phyloP scores from a whole-genome alignment of 92 coral and sea anemone species.

The Isaurus tuberculatus region DNA sequence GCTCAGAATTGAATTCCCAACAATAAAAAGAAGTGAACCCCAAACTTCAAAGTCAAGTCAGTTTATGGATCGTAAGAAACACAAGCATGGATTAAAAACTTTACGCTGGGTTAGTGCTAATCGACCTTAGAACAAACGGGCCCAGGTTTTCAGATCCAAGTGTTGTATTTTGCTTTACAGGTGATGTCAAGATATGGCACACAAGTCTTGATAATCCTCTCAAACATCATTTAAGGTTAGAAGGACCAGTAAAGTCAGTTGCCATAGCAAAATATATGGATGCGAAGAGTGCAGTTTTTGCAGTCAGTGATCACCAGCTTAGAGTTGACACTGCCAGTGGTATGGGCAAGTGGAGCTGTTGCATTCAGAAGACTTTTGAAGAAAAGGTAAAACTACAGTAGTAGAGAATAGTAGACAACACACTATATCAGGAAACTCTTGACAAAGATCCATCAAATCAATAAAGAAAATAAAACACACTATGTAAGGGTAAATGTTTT shows the following conservation, averaged over 20 bases:
- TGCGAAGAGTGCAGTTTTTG: conserved; percentile 61
- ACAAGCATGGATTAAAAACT: too few relatives aligned
- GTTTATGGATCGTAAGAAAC: too few relatives aligned
- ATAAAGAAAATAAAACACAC: too few relatives aligned
- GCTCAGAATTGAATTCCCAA: too few relatives aligned
- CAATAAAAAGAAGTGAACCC: too few relatives aligned
- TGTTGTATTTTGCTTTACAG: conserved; percentile 35
- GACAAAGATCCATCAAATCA: too few relatives aligned
- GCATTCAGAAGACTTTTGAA: conserved; percentile 70
- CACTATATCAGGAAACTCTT: too few relatives aligned
- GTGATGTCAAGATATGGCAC: conserved; percentile 82
- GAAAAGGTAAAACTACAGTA: conserved; percentile 60
- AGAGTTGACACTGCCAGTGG: conserved; percentile 72
- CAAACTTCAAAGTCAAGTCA: too few relatives aligned
- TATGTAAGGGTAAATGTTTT: too few relatives aligned
- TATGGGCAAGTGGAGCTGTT: conserved; percentile 83
- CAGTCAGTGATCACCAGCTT: conserved; percentile 67
- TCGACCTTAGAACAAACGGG: too few relatives aligned
- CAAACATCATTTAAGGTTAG: conserved; percentile 66
- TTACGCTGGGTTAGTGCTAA: not conserved
- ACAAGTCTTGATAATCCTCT: conserved; percentile 69
- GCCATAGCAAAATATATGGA: conserved; percentile 60
- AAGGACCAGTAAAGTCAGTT: conserved; percentile 77
- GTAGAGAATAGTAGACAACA: not conserved
- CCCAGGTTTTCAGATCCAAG: not conserved